Evolutionary conservation across 2,113 vertebrate species (phyloP), one percentile per base, ranked within the genome.

Genomic region (Equus przewalskii): DNA sequence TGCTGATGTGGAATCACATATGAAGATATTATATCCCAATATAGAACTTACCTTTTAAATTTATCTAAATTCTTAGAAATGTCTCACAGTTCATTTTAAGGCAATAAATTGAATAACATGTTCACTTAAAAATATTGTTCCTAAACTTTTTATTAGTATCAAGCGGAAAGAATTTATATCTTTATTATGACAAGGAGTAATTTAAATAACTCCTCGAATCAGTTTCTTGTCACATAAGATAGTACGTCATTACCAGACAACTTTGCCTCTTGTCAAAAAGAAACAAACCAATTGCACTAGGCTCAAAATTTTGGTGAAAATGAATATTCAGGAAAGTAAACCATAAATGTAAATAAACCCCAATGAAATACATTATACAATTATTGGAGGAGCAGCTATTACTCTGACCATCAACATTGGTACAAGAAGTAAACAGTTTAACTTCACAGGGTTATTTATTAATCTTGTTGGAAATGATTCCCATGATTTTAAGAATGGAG

Each of bases 31-130:
- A 96, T 78, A 85, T 6, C 44, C 65, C 97, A 96, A 80, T 33
- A 72, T 5, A 78, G 82, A 80, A 97, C 56, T 36, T 9, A 91
- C 73, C 54, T 95, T 97, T 93, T 96, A 95, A 95, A 94, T 30
- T 83, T 81, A 69, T 73, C 49, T 76, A 81, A 78, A 64, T 91
- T 86, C 41, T 79, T 56, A 84, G 75, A 92, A 93, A 96, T 69
- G 15, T 70, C 87, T 96, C 62, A 90, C 15, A 94, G 30, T 24
- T 84, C 67, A 93, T 75, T 95, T 91, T 91, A 80, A 87, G 62
- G 56, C 56, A 96, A 67, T 78, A 91, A 89, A 86, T 44, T 82
- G 15, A 92, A 56, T 92, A 82, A 51, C 11, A 84, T 30, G 51
- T 67, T 93, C n/a, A 86, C 49, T 87, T 73, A 67, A 82, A 73